These are phyloP conservation scores for Tenthredo distinguenda DNA, from an alignment of 2,888 invertebrate genomes.

Conservation along the genomic window DNA sequence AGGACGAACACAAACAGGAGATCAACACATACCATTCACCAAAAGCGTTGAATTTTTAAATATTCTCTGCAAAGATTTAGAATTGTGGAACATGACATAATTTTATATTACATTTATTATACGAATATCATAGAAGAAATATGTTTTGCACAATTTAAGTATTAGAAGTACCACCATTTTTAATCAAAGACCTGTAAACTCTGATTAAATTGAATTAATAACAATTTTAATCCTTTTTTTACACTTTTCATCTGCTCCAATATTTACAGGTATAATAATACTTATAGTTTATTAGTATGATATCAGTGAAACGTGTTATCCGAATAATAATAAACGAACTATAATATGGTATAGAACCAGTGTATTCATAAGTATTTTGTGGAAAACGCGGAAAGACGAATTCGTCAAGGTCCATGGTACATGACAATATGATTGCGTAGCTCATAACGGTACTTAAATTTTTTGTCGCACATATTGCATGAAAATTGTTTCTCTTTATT, in stretches of 20 bases:
- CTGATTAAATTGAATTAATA: neutral
- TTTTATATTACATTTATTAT: neutral
- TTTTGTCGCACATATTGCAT: conserved; percentile 75
- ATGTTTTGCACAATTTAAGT: neutral
- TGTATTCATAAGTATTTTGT: conserved; percentile 1
- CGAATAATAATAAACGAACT: neutral
- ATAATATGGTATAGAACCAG: neutral
- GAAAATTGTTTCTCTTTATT: conserved; percentile 75
- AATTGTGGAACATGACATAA: neutral
- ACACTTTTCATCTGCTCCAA: neutral
- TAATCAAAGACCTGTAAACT: neutral
- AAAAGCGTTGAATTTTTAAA: conserved; percentile 58
- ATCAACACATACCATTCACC: conserved; percentile 66
- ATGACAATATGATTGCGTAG: conserved; percentile 74
- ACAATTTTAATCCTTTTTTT: neutral
- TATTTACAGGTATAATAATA: neutral
- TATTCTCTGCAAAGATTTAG: conserved; percentile 14
- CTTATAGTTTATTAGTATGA: conserved; percentile 4
- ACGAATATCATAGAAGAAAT: neutral
- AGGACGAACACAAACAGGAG: conserved; percentile 64
- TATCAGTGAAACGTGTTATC: neutral
- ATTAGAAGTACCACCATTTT: neutral
- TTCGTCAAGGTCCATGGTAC: conserved; percentile 51
- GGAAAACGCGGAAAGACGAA: neutral
- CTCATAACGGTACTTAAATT: conserved; percentile 78